Conservation (phyloP, 2,113 vertebrate species). For the Alectura lathami region DNA sequence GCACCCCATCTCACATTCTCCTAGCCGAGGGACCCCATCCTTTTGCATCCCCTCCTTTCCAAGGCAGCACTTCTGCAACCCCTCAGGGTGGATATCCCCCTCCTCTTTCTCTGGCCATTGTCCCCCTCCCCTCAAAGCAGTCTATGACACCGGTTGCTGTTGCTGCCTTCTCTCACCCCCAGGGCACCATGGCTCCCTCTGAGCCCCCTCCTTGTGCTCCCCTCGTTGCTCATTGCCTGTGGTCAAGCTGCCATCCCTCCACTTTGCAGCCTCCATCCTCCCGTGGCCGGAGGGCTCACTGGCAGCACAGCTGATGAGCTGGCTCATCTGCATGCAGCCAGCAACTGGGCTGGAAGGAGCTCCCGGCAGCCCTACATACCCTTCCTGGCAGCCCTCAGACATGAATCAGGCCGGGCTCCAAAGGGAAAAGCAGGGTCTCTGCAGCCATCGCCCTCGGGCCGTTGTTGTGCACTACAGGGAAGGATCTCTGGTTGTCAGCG, state of each 20-base stretch:
- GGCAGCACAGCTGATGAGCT: slow-evolving; percentile 51
- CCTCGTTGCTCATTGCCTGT: neutral
- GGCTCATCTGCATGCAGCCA: slow-evolving; percentile 58
- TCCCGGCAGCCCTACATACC: slow-evolving; percentile 51
- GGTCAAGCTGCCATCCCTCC: slow-evolving; percentile 19
- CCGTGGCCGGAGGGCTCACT: slow-evolving; percentile 6
- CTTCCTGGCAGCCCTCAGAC: slow-evolving; percentile 46
- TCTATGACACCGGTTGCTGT: slow-evolving; percentile 36
- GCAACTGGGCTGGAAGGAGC: slow-evolving; percentile 62
- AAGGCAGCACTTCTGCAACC: neutral
- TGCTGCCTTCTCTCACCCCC: neutral
- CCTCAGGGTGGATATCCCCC: neutral
- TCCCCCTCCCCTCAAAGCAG: neutral
- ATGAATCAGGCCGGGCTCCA: slow-evolving; percentile 10
- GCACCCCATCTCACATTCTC: neutral
- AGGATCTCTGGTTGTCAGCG: neutral
- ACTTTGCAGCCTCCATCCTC: slow-evolving; percentile 36
- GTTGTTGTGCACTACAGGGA: neutral
- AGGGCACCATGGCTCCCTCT: neutral
- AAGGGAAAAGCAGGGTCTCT: slow-evolving; percentile 37
- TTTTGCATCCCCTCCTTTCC: neutral
- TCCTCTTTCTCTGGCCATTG: neutral
- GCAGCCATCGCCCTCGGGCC: slow-evolving; percentile 2
- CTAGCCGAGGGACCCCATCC: neutral
- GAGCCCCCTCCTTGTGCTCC: neutral